Base-by-base conservation (phyloP, 1,140 invertebrate genomes). In the Vanessa atalanta region DNA sequence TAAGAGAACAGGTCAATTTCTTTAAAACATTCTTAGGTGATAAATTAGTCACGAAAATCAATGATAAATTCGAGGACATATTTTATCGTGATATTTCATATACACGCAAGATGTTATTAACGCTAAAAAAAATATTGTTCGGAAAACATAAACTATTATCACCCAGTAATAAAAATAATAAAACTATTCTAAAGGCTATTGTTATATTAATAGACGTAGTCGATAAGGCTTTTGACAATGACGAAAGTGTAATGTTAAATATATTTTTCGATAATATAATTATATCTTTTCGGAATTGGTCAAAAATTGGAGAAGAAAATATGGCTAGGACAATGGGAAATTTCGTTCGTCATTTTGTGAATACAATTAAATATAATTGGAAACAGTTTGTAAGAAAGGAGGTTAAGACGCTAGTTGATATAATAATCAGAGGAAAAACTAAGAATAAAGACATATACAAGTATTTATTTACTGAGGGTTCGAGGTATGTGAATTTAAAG, bases 171-270 rank as follows among this genome's bases (percentile, higher is more conserved):
- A 20, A 13, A 2, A n/a, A 64, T 47, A 48, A 71, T 48, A 43
- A 73, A 37, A 77, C 5, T 12, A 16, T 16, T 12, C 26, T 64
- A 6, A 73, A 70, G 63, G 63, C 69, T 23, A 20, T 65, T 9
- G 43, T n/a, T 16, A 71, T 77, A 43, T 64, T 77, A 20, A 51
- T 77, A 15, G 68, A 77, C 26, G 71, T 77, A 7, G 64, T 77
- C 11, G 64, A 77, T 31, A 71, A 68, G 60, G 15, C 71, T 2
- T 73, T 77, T 60, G 57, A 71, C 16, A 37, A 50, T 37, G 26
- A 63, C 2, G 70, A 72, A 43, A 68, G 63, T 50, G 71, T 74
- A 13, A 13, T 73, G 15, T n/a, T 73, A 15, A 16, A 48, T n/a
- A 70, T 73, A 20, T 53, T 53, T 64, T 67, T 77, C 14, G 68